phyloP scores from a whole-genome alignment of 2,113 vertebrate species.

The Rhynchomys soricoides region DNA sequence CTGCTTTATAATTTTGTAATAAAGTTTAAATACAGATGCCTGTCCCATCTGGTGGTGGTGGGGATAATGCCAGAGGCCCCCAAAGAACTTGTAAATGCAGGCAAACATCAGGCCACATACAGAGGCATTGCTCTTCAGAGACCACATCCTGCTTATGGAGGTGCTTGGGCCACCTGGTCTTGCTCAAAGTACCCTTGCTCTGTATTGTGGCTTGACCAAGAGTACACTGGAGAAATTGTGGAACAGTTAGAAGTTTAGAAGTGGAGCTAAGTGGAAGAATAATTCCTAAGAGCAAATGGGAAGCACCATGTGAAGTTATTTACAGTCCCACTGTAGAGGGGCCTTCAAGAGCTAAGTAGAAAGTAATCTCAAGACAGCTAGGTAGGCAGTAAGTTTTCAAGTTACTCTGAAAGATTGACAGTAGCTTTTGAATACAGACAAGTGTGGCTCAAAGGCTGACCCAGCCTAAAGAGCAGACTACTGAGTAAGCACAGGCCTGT shows the following conservation, averaged over 20 bases:
- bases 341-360: not conserved
- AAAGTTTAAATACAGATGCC: conserved; percentile 83
- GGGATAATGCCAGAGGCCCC: conserved; percentile 33
- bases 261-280: not conserved
- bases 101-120: not conserved
- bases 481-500: not conserved
- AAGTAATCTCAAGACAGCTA: not conserved
- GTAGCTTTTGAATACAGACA: not conserved
- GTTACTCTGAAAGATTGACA: not conserved
- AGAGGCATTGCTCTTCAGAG: not conserved
- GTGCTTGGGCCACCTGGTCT: not conserved
- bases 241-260: not conserved
- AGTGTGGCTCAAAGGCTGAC: not conserved
- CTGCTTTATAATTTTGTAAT: conserved; percentile 90
- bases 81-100: not conserved
- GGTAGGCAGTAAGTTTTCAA: not conserved
- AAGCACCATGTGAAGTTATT: conserved; percentile 11
- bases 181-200: not conserved
- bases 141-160: not conserved
- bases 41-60: conserved; percentile 47
- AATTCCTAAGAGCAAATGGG: not conserved
- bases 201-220: not conserved
- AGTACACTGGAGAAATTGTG: not conserved
- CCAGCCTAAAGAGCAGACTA: not conserved
- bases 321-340: not conserved